phyloP scores from a whole-genome alignment of 2,888 invertebrate genomes.

The Andrena minutula region DNA sequence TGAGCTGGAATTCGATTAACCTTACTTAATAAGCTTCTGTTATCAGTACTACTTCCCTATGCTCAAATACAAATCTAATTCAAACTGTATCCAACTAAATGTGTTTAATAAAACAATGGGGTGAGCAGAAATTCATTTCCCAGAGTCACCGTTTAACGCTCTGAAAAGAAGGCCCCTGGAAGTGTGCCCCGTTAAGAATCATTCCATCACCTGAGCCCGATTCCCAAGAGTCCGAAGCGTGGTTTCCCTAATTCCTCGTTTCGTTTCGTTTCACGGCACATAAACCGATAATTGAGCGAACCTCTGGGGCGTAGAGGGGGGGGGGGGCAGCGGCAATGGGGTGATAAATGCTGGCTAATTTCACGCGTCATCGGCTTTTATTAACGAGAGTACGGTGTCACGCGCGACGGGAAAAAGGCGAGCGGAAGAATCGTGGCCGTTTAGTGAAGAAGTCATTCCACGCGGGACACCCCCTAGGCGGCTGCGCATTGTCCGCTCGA shows the following conservation, averaged over 20 bases:
- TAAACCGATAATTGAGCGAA: conserved; percentile 59
- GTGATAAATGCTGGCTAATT: conserved; percentile 81
- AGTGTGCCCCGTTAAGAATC: neutral
- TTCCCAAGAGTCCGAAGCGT: neutral
- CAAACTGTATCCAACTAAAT: no score
- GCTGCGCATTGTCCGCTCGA: conserved; percentile 66
- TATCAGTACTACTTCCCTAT: no score
- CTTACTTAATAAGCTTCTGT: no score
- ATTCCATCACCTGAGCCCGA: conserved; percentile 26
- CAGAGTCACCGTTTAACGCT: neutral
- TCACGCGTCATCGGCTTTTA: conserved; percentile 83
- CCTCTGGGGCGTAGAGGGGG: conserved; percentile 49
- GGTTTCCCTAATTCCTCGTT: conserved; percentile 30
- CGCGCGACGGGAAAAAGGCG: conserved; percentile 69
- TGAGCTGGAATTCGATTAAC: no score
- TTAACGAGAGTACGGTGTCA: conserved; percentile 74
- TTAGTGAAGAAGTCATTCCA: conserved; percentile 65
- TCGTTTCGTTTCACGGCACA: conserved; percentile 61
- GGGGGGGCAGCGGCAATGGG: conserved; percentile 45
- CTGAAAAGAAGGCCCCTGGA: neutral
- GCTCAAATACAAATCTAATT: no score
- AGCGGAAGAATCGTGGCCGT: conserved; percentile 68
- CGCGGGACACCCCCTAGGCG: conserved; percentile 58
- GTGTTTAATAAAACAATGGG: neutral
- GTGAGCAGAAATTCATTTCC: neutral